Evolutionary conservation across 2,888 invertebrate species (phyloP).

Genomic region (Leptopterna dolabrata): DNA sequence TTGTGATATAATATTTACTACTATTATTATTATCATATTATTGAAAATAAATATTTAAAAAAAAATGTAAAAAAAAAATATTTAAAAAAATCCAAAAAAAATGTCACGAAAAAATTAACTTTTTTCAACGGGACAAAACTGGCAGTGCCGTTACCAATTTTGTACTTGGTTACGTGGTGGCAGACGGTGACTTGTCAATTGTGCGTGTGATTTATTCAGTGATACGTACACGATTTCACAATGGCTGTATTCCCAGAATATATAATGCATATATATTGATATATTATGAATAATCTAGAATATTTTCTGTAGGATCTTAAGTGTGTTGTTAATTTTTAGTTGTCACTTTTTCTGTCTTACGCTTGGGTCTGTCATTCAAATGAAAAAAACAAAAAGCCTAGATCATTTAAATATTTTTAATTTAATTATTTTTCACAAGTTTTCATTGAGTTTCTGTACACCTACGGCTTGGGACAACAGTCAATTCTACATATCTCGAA

Average conservation of each 20-base stretch:
- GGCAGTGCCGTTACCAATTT: slow-evolving; percentile 57
- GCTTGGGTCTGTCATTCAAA: slow-evolving; percentile 41
- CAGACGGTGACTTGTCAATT: slow-evolving; percentile 59
- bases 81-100: slow-evolving; percentile 48
- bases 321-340: slow-evolving; percentile 55
- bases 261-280: slow-evolving; percentile 64
- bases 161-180: slow-evolving; percentile 36
- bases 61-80: slow-evolving; percentile 50
- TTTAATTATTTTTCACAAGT: not conserved
- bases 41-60: slow-evolving; percentile 42
- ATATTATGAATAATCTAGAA: slow-evolving; percentile 55
- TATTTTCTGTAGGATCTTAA: slow-evolving; percentile 58
- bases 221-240: slow-evolving; percentile 62
- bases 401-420: not conserved
- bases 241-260: slow-evolving; percentile 62
- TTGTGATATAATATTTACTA: slow-evolving; percentile 60
- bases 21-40: slow-evolving; percentile 55
- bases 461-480: slow-evolving; percentile 22
- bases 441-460: not conserved
- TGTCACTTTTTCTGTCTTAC: slow-evolving; percentile 9
- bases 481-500: slow-evolving; percentile 48
- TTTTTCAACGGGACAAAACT: slow-evolving; percentile 48
- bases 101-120: slow-evolving; percentile 33
- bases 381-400: not conserved
- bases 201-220: slow-evolving; percentile 60